Conservation (phyloP, 2,888 invertebrate genomes). For the Acanthosepion pharaonis region DNA sequence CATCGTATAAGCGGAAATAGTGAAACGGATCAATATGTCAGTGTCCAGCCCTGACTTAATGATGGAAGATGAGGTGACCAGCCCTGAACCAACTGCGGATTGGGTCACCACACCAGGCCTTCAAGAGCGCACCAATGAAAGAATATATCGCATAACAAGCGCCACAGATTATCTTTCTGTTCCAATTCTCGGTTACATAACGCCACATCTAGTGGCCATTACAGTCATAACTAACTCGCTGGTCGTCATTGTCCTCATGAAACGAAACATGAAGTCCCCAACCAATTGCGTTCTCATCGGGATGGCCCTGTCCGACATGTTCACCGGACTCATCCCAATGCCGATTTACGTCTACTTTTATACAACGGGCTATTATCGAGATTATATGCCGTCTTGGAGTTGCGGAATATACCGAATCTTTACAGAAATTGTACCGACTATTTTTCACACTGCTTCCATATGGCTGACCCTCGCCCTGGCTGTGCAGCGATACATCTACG, state of each 20-base stretch:
- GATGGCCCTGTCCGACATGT: constrained; percentile 96
- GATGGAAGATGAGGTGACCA: background rate
- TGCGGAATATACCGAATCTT: constrained; percentile 82
- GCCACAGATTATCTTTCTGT: constrained; percentile 60
- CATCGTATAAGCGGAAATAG: background rate
- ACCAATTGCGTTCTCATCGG: constrained; percentile 93
- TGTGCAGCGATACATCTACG: constrained; percentile 94
- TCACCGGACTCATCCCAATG: constrained; percentile 79
- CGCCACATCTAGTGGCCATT: constrained; percentile 88
- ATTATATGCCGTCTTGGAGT: constrained; percentile 83
- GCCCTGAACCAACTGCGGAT: background rate
- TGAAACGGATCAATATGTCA: background rate
- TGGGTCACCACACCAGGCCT: constrained; percentile 6
- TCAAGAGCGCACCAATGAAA: background rate
- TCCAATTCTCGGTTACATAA: constrained; percentile 84
- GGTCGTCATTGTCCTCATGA: constrained; percentile 90
- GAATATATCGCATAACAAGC: background rate
- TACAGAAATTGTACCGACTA: constrained; percentile 70
- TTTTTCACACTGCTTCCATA: constrained; percentile 93
- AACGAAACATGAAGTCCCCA: constrained; percentile 92
- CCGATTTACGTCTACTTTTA: constrained; percentile 90
- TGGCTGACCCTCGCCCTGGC: constrained; percentile 94
- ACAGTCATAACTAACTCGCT: constrained; percentile 93
- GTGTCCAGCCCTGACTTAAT: background rate
- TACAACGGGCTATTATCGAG: constrained; percentile 89